These are phyloP conservation scores for Lipotes vexillifer DNA, from an alignment of 2,113 vertebrate species.

Conservation along the genomic window DNA sequence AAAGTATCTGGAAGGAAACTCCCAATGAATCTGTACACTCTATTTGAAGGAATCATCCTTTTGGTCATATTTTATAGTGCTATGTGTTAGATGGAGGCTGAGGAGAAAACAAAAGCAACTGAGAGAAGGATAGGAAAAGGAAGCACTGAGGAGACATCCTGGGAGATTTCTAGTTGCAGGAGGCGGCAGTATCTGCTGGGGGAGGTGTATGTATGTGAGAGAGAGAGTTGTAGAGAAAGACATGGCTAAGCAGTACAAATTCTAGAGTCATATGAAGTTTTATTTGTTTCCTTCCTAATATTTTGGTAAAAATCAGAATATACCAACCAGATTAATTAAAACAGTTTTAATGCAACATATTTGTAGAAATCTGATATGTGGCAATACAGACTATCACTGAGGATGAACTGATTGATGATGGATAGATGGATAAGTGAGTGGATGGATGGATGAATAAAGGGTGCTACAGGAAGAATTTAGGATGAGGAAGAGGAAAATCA, in stretches of 20 bases:
- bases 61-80: background rate
- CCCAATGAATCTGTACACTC: background rate
- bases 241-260: background rate
- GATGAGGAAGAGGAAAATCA: background rate
- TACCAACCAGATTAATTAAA: background rate
- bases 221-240: background rate
- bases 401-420: background rate
- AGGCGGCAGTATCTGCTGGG: background rate
- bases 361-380: background rate
- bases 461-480: background rate
- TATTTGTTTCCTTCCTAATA: background rate
- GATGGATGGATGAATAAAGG: background rate
- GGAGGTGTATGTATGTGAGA: background rate
- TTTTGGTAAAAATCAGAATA: conserved; percentile 7
- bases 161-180: background rate
- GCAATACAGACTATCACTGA: background rate
- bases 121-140: background rate
- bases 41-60: background rate
- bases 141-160: background rate
- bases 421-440: background rate
- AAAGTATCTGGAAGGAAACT: background rate
- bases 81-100: background rate
- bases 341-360: background rate
- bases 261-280: background rate
- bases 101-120: background rate